A percentile compares a stretch with the other conserved stretches of the same genome.
These are phyloP conservation scores for Drosophila kokeensis DNA, from an alignment of 2,888 invertebrate species.

Conservation along the genomic window DNA sequence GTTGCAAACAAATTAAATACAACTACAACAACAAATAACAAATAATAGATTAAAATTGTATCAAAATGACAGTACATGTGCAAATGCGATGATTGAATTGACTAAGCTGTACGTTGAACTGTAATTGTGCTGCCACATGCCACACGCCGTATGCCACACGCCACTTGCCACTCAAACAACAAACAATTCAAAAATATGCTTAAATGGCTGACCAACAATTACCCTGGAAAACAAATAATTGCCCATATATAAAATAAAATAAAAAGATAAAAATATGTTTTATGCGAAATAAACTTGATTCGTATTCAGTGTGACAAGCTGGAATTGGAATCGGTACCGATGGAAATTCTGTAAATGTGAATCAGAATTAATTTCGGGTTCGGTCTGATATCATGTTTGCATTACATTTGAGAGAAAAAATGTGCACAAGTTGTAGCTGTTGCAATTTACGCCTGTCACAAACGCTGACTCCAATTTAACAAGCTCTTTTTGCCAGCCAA, in stretches of 20 bases:
- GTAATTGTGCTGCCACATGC: constrained; percentile 30
- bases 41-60: constrained; percentile 74
- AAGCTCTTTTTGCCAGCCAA: background rate
- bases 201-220: constrained; percentile 8
- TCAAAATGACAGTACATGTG: constrained; percentile 57
- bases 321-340: background rate
- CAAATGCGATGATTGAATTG: constrained; percentile 23
- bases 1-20: constrained; percentile 76
- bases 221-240: background rate
- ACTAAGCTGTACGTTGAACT: constrained; percentile 8
- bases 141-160: constrained; percentile 12
- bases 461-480: background rate
- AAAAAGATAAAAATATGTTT: background rate
- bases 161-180: constrained; percentile 6
- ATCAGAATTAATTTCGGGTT: background rate
- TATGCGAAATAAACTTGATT: background rate
- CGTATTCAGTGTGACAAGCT: background rate
- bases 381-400: background rate
- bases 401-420: background rate
- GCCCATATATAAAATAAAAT: background rate
- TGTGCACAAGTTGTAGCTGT: background rate
- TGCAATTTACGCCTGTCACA: background rate
- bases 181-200: background rate
- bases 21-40: background rate
- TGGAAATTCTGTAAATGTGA: background rate